Evolutionary conservation across 2,888 invertebrate genomes (phyloP).

Genomic region (Cheilosia pagana): DNA sequence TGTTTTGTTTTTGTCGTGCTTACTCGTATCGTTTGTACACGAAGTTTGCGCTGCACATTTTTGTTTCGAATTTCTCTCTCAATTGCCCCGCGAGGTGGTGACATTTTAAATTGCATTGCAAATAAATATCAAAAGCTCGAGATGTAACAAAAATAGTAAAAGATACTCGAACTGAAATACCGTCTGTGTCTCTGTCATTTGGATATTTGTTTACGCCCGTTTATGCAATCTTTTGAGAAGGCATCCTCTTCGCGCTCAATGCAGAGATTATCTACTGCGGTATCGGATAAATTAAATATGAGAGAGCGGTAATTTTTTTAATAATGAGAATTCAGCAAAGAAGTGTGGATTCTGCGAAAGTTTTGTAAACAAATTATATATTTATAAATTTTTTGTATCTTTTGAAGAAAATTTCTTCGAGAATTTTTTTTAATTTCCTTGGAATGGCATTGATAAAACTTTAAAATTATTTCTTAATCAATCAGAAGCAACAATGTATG

Average conservation of each 20-base stretch:
- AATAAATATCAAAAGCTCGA: conserved; percentile 10
- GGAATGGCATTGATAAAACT: not conserved
- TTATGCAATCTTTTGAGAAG: not conserved
- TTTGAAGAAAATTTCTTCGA: not conserved
- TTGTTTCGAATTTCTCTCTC: not conserved
- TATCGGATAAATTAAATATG: not conserved
- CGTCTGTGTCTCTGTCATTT: not conserved
- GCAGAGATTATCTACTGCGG: not conserved
- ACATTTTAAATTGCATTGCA: conserved; percentile 20
- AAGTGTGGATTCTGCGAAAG: not conserved
- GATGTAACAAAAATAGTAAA: not conserved
- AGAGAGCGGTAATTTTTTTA: not conserved
- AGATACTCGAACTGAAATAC: not conserved
- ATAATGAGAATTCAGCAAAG: not conserved
- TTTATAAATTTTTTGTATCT: no score
- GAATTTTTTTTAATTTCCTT: not conserved
- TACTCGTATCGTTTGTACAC: no score
- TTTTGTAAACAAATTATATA: not conserved
- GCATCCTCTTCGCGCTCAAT: not conserved
- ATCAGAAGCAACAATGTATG: not conserved
- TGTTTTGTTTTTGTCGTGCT: no score
- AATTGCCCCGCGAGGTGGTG: not conserved
- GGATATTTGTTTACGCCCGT: not conserved
- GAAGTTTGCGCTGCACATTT: not conserved
- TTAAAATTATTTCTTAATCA: not conserved